Evolutionary conservation across 2,888 invertebrate genomes (phyloP), one percentile per base, ranked within the genome.

Genomic region (Ornithoptera alexandrae): DNA sequence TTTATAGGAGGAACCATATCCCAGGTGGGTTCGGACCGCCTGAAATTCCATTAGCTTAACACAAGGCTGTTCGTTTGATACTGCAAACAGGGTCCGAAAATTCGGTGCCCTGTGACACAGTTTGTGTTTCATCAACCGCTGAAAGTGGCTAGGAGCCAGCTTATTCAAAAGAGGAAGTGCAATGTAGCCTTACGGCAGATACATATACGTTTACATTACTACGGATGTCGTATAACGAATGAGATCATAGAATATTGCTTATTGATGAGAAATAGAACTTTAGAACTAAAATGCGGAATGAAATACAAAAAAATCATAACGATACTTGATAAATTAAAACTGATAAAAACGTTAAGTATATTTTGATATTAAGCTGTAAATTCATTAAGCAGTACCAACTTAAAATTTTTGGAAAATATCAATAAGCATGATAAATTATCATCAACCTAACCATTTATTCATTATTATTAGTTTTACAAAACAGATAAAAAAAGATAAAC

Each of bases 61-160:
- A 85, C 83, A 84, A 85, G 84, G 81, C 76, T 76, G 84, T 81
- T 85, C 84, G 83, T 85, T 87, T 84, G 83, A 76, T 76, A 81
- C 78, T 79, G 83, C 85, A 87, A 87, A 89, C 87, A 86, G 74
- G 76, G 79, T 74, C 79, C 75, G 77, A 85, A 90, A 88, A 88
- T 90, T 90, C 80, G 88, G 87, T 82, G 81, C 81, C 84, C 75
- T 79, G 81, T 88, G 90, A 87, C 90, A 89, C 82, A 90, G 90
- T 91, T 91, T 91, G 88, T 89, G 84, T 90, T 90, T 85, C 91
- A 90, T 92, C 89, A 87, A 84, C 83, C 77, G 75, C 79, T 88
- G 86, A 89, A 88, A 86, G 85, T 81, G 80, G 74, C 77, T 75
- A 75, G 76, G 3, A 58, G 57, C 57, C 22, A 76, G 76, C 75